phyloP scores from a whole-genome alignment of 92 coral and sea anemone species.

The Phenganax stokvisi region DNA sequence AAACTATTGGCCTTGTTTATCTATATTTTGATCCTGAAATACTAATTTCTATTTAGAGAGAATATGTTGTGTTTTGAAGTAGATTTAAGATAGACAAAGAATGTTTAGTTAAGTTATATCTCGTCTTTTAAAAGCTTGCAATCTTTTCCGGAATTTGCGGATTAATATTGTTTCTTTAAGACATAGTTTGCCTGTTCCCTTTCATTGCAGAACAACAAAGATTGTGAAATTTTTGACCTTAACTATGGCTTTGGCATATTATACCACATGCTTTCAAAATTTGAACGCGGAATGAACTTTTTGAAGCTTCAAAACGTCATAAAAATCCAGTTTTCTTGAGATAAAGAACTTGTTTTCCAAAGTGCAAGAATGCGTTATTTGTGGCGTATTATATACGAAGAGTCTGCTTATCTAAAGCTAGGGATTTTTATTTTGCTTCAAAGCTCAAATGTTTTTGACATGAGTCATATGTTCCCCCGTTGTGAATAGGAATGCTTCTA shows the following conservation, averaged over 20 bases:
- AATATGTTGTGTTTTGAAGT: background rate
- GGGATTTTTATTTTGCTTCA: background rate
- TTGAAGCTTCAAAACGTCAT: too few relatives aligned
- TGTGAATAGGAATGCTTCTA: background rate
- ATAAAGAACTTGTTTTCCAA: too few relatives aligned
- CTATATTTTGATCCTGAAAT: background rate
- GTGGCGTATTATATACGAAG: background rate
- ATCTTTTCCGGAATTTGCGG: conserved; percentile 7
- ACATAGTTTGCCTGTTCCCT: too few relatives aligned
- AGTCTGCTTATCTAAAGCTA: background rate
- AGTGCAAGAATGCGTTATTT: too few relatives aligned
- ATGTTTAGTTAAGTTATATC: background rate
- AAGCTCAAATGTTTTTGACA: conserved; percentile 8
- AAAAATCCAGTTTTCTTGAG: too few relatives aligned
- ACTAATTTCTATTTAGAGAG: background rate
- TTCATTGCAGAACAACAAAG: too few relatives aligned
- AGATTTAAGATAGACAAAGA: background rate
- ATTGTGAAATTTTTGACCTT: too few relatives aligned
- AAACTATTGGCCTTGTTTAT: background rate
- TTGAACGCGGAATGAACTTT: too few relatives aligned
- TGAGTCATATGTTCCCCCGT: conserved; percentile 34
- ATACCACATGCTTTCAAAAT: too few relatives aligned
- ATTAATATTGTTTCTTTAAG: background rate
- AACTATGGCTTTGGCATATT: too few relatives aligned
- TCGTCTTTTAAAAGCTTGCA: background rate